Evolutionary conservation across 2,888 invertebrate genomes (phyloP), one percentile per base, ranked within the genome.

Genomic region (Clusia tigrina): DNA sequence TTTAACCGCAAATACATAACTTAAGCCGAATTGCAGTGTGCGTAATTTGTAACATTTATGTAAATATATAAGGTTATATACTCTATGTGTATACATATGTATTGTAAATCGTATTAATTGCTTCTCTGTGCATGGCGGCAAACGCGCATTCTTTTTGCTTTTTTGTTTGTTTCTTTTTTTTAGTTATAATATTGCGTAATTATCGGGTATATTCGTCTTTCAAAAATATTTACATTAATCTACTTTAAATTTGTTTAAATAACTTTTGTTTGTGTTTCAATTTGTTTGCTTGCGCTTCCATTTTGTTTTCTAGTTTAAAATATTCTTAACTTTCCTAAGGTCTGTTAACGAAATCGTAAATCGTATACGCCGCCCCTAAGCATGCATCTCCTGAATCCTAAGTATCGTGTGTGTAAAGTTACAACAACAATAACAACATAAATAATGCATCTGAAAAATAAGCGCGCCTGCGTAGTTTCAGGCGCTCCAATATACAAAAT

Each of bases 341-440:
- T 26, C 37, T 57, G 24, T 48, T 24, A 48, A 32, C 42, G 42
- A 42, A 56, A 65, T 71, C 66, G 71, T 72, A 74, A 75, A 75
- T 75, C 74, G 76, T 77, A 77, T 75, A 74, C 71, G 63, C 60
- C 64, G 67, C 67, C 67, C n/a, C n/a, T n/a, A n/a, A n/a, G n/a
- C n/a, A n/a, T n/a, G n/a, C n/a, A n/a, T n/a, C n/a, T 10, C 17
- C 18, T 37, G 24, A 57, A 26, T 25, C 17, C 52, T 22, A 38
- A 59, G 42, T 37, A 9, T 32, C 12, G 32, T 32, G 6, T 6
- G 32, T 32, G 6, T 32, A 32, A 32, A 32, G 6, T 12, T 32
- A 32, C 6, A 32, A 32, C 32, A 32, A 32, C 32, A 32, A 32
- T 12, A 32, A 32, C 32, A 32, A 32, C 32, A 32, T 12, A 32